Percentiles rank a stretch among this genome's conserved stretches.
Evolutionary conservation across 2,113 vertebrate genomes (phyloP).

Genomic region (Nymphicus hollandicus): DNA sequence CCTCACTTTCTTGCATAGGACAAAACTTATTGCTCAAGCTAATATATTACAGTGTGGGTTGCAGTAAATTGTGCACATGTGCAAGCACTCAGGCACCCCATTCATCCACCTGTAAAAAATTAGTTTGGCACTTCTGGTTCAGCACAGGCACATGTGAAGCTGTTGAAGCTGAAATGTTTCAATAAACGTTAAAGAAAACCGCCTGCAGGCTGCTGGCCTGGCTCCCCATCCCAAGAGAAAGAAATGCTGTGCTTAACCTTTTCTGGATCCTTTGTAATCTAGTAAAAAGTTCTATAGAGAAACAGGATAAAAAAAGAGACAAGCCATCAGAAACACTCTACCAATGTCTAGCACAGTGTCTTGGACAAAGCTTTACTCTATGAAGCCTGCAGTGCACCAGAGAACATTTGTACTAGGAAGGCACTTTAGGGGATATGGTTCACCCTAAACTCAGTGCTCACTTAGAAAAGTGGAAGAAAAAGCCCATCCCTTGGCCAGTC

Average conservation of each 20-base stretch:
- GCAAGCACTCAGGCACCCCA: not conserved
- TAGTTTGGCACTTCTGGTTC: not conserved
- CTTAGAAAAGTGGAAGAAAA: not conserved
- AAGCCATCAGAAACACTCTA: not conserved
- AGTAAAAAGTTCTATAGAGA: not conserved
- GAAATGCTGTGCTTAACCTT: not conserved
- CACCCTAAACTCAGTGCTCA: not conserved
- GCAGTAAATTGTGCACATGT: not conserved
- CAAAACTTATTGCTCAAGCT: not conserved
- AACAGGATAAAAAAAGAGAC: not conserved
- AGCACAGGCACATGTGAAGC: not conserved
- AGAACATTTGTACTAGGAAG: not conserved
- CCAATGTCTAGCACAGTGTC: not conserved
- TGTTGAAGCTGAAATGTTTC: not conserved
- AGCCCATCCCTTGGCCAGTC: not conserved
- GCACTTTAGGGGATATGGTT: not conserved
- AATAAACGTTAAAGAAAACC: not conserved
- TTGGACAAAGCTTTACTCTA: not conserved
- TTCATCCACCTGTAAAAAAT: conserved; percentile 5
- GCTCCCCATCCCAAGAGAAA: not conserved
- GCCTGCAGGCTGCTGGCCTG: not conserved
- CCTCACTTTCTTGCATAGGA: not conserved
- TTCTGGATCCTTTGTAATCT: not conserved
- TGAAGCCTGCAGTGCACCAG: not conserved
- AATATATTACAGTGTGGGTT: not conserved